Evolutionary conservation across 2,888 invertebrate species (phyloP).

Genomic region (Lepidocyrtinus sp.): DNA sequence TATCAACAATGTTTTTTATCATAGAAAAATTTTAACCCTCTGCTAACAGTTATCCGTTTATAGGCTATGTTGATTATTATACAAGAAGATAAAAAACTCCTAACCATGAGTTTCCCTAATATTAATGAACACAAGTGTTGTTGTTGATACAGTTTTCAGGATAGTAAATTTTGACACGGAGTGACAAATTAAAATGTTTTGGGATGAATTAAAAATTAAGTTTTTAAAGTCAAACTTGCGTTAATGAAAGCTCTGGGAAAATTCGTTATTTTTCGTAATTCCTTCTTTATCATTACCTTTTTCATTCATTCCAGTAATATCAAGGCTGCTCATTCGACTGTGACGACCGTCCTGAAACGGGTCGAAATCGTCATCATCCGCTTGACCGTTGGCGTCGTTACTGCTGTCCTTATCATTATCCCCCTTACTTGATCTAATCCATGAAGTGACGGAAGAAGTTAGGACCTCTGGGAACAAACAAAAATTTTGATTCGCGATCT

Average conservation of each 20-base stretch:
- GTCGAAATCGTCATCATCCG: constrained; percentile 3
- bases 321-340: constrained; percentile 31
- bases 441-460: constrained; percentile 33
- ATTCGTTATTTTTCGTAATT: background rate
- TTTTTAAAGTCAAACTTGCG: background rate
- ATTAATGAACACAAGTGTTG: background rate
- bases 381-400: constrained; percentile 7
- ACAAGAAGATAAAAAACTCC: too few species aligned
- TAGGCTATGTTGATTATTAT: too few species aligned
- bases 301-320: background rate
- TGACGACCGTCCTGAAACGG: constrained; percentile 29
- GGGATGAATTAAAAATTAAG: background rate
- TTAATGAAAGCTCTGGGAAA: background rate
- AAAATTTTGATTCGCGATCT: too few species aligned
- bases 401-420: background rate
- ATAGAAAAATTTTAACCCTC: too few species aligned
- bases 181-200: background rate
- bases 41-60: too few species aligned
- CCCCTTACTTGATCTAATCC: constrained; percentile 50
- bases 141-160: background rate
- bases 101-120: too few species aligned
- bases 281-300: background rate
- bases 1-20: too few species aligned
- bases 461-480: constrained; percentile 31
- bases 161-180: background rate